Percentiles rank a stretch among this genome's conserved stretches.
phyloP scores from a whole-genome alignment of 2,888 invertebrate species.

The Brachyptera risi region DNA sequence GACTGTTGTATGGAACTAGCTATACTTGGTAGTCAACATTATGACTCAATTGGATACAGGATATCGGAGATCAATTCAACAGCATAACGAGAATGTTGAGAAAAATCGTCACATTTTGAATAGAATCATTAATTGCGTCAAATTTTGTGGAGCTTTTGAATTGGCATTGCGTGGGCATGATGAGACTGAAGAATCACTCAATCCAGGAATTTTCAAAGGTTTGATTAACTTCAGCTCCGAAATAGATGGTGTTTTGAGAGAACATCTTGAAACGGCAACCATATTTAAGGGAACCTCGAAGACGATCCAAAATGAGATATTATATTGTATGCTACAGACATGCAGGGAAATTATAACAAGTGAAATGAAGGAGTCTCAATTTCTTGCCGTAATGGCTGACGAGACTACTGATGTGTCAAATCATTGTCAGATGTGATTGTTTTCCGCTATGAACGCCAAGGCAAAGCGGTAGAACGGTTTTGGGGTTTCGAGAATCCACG shows the following conservation, averaged over 20 bases:
- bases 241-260: slow-evolving; percentile 36
- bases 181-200: slow-evolving; percentile 36
- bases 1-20: slow-evolving; percentile 24
- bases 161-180: slow-evolving; percentile 37
- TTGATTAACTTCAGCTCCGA: slow-evolving; percentile 38
- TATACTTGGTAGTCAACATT: slow-evolving; percentile 33
- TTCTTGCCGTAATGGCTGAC: slow-evolving; percentile 38
- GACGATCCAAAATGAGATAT: slow-evolving; percentile 33
- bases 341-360: slow-evolving; percentile 36
- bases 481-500: slow-evolving; percentile 36
- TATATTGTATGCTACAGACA: slow-evolving; percentile 39
- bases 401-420: slow-evolving; percentile 39
- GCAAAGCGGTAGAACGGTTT: slow-evolving; percentile 37
- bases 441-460: slow-evolving; percentile 36
- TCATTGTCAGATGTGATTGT: slow-evolving; percentile 36
- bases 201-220: slow-evolving; percentile 38
- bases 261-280: slow-evolving; percentile 35
- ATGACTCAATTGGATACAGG: slow-evolving; percentile 32
- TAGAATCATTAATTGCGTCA: slow-evolving; percentile 39
- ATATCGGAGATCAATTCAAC: slow-evolving; percentile 29
- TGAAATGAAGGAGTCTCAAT: slow-evolving; percentile 36
- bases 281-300: slow-evolving; percentile 40
- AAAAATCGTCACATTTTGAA: slow-evolving; percentile 21
- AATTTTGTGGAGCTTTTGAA: slow-evolving; percentile 41
- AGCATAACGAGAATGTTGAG: slow-evolving; percentile 34